Evolutionary conservation across 2,888 invertebrate species (phyloP), one percentile per base, ranked within the genome.

Genomic region (Agrochola litura): DNA sequence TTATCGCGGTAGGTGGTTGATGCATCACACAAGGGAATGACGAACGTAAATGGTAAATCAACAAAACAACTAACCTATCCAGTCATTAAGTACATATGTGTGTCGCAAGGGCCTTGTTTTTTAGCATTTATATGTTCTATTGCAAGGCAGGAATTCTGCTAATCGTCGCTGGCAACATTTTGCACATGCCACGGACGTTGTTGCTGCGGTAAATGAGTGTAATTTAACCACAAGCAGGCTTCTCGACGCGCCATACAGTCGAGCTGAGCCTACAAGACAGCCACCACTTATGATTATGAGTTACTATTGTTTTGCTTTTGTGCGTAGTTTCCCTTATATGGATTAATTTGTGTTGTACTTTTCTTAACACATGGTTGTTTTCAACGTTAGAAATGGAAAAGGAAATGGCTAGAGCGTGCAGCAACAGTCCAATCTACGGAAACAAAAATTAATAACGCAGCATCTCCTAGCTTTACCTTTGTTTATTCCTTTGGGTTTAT

Each of bases 121-220:
- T 96, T 94, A 92, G 90, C 90, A 92, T 95, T 94, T 93, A 94
- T 95, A 93, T 91, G 93, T 95, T 94, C 94, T 95, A 94, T 94
- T 94, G 94, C 94, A 92, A 93, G 90, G 91, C 89, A 91, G 95
- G 96, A 96, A 96, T 96, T 95, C 95, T 92, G 94, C 95, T 96
- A 96, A 96, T 96, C 95, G 96, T 93, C 92, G 93, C 89, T 89
- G 92, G 95, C 92, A 93, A 92, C 96, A 96, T 96, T 95, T 93
- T 92, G 90, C 94, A 92, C 94, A 93, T 95, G 93, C 94, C 94
- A 80, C 88, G 89, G 91, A 93, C 92, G 93, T 92, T 93, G 95
- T 93, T 93, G 90, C 90, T 90, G 93, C 91, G 89, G 93, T 94
- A 95, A 96, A 96, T 94, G 94, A 94, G 94, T 93, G 94, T 94